Percentiles rank a stretch among this genome's conserved stretches.
Evolutionary conservation across 2,797 vertebrate species (phyloP).

Genomic region (Sebastolobus alascanus): DNA sequence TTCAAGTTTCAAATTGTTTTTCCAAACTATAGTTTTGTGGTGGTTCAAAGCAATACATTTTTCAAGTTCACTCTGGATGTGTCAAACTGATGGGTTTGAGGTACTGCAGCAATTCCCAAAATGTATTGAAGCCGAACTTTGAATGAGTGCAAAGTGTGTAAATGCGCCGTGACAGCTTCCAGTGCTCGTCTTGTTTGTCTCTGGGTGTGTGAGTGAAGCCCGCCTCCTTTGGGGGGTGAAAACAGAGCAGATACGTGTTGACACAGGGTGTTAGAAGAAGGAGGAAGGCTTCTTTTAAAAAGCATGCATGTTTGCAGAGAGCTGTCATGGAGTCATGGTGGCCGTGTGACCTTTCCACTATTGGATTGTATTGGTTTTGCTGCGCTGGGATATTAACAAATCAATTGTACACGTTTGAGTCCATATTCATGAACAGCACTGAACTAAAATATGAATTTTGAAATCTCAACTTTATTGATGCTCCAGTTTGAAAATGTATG

Average conservation of each 20-base stretch:
- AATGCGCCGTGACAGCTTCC: conserved; percentile 67
- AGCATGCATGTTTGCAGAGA: conserved; percentile 42
- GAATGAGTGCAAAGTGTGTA: conserved; percentile 62
- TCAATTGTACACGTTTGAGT: conserved; percentile 12
- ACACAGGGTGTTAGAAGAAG: conserved; percentile 59
- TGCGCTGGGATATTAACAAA: conserved; percentile 18
- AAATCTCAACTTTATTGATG: background rate
- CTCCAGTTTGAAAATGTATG: conserved; percentile 11
- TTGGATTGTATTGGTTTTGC: conserved; percentile 40
- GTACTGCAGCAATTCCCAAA: conserved; percentile 57
- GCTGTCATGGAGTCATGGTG: conserved; percentile 10
- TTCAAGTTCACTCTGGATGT: conserved; percentile 60
- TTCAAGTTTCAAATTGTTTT: conserved; percentile 54
- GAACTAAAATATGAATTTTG: background rate
- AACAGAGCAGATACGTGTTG: conserved; percentile 67
- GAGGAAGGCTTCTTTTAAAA: conserved; percentile 37
- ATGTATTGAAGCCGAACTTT: conserved; percentile 59
- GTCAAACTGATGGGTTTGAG: conserved; percentile 67
- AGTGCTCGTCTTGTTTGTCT: conserved; percentile 54
- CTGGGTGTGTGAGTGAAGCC: conserved; percentile 54
- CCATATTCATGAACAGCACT: background rate
- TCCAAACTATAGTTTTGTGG: conserved; percentile 31
- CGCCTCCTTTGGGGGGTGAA: conserved; percentile 53
- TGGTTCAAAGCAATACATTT: conserved; percentile 57
- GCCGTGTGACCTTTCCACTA: conserved; percentile 51